These are phyloP conservation scores for Spea bombifrons DNA, from an alignment of 2,113 vertebrate genomes.

Conservation along the genomic window DNA sequence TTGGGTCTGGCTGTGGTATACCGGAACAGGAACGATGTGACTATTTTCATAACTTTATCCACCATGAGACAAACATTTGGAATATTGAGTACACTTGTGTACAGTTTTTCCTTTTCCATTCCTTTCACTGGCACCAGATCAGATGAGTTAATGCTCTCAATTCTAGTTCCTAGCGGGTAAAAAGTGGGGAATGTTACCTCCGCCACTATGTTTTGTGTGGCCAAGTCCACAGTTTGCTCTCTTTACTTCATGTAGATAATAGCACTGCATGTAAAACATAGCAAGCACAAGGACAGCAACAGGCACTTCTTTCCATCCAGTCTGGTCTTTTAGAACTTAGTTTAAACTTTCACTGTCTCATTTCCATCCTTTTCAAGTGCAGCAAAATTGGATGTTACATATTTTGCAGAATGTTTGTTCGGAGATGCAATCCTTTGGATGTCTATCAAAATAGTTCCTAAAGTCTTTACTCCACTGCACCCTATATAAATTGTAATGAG, in stretches of 20 bases:
- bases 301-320: neutral
- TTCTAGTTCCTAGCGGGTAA: neutral
- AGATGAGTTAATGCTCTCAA: neutral
- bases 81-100: too few relatives aligned
- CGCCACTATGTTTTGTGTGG: neutral
- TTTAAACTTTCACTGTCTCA: neutral
- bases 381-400: neutral
- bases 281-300: neutral
- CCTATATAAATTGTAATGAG: neutral
- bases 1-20: too few relatives aligned
- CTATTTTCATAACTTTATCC: too few relatives aligned
- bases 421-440: neutral
- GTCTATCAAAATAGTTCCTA: too few relatives aligned
- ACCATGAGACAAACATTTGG: too few relatives aligned
- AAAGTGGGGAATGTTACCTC: neutral
- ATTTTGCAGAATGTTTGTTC: neutral
- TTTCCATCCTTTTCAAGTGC: neutral
- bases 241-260: neutral
- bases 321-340: neutral
- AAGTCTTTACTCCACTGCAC: neutral
- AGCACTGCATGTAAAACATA: neutral
- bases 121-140: neutral
- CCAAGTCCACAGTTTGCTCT: neutral
- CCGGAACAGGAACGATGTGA: too few relatives aligned
- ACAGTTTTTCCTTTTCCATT: neutral